phyloP scores from a whole-genome alignment of 2,888 invertebrate genomes.

The Cataglyphis livida region DNA sequence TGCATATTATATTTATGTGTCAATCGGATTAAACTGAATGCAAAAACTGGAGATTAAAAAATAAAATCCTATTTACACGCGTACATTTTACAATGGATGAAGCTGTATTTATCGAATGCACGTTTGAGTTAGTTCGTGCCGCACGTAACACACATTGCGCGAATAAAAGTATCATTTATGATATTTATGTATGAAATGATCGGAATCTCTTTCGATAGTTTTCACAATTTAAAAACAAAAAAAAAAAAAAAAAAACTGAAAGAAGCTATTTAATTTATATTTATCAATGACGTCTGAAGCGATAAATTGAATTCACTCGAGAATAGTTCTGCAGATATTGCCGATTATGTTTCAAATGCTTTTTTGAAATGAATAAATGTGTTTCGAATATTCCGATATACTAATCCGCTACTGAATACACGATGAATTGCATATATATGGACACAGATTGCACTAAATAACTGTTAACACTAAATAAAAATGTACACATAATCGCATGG shows the following conservation, averaged over 20 bases:
- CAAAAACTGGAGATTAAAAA: slow-evolving; percentile 15
- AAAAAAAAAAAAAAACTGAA: neutral
- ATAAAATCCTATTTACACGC: slow-evolving; percentile 18
- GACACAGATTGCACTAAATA: neutral
- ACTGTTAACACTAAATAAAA: neutral
- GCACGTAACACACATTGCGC: neutral
- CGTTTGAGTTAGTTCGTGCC: neutral
- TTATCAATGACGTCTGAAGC: neutral
- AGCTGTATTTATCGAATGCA: slow-evolving; percentile 15
- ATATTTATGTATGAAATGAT: slow-evolving; percentile 3
- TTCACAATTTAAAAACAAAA: neutral
- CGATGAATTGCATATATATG: too few species aligned
- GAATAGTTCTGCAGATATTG: neutral
- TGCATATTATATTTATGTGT: neutral
- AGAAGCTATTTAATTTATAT: neutral
- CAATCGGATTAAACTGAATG: slow-evolving; percentile 15
- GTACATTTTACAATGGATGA: neutral
- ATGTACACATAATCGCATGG: neutral
- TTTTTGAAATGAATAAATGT: neutral
- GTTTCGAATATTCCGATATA: neutral
- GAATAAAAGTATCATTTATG: neutral
- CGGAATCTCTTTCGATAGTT: neutral
- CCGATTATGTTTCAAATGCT: neutral
- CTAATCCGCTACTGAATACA: neutral
- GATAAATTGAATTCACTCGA: neutral